A percentile compares a stretch with the other conserved stretches of the same genome.
phyloP scores from a whole-genome alignment of 2,888 invertebrate species.

The Agrochola lota region DNA sequence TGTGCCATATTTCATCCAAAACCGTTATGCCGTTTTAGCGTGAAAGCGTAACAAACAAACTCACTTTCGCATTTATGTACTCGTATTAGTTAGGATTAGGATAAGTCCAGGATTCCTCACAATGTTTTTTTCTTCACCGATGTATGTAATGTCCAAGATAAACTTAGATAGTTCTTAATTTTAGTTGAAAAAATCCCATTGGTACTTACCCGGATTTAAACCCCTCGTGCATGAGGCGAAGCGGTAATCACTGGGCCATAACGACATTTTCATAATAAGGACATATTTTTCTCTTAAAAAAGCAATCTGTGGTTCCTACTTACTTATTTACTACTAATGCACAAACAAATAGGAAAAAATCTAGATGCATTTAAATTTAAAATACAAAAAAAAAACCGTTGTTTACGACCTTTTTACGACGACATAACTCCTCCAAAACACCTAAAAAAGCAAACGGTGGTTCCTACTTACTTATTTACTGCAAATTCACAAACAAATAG shows the following conservation, averaged over 20 bases:
- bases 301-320: background rate
- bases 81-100: no score
- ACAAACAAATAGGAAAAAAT: background rate
- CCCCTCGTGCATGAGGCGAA: background rate
- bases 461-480: background rate
- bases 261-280: background rate
- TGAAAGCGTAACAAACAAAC: no score
- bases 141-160: background rate
- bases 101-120: background rate
- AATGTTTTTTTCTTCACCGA: background rate
- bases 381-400: no score
- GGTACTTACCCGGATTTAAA: background rate
- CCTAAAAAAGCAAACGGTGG: background rate
- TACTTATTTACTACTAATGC: background rate
- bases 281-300: background rate
- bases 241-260: background rate
- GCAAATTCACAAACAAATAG: background rate
- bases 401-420: no score
- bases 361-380: background rate
- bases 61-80: no score
- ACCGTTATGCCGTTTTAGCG: no score
- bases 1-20: no score
- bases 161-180: background rate
- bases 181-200: background rate
- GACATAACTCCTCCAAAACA: no score